phyloP scores from a whole-genome alignment of 2,113 vertebrate genomes.

The human (Homo sapiens) region GRCh38 chr4:62933501-62934000 shows the following conservation, averaged over 20 bases:
- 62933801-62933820: background rate
- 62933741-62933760: background rate
- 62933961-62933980: background rate
- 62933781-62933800: background rate
- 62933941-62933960: background rate
- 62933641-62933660: background rate
- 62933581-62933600: background rate
- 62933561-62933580: background rate
- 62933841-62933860: background rate
- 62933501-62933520: background rate
- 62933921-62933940: background rate
- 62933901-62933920: background rate
- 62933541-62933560: background rate
- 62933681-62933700: background rate
- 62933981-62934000: background rate
- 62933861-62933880: background rate
- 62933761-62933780: background rate
- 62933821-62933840: background rate
- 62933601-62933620: background rate
- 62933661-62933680: background rate
- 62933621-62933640: background rate
- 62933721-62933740: background rate
- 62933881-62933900: background rate
- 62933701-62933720: background rate
- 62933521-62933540: background rate